A percentile compares a stretch with the other conserved stretches of the same genome.
Evolutionary conservation across 2,888 invertebrate species (phyloP).

Genomic region (Ormyrus pomaceus): DNA sequence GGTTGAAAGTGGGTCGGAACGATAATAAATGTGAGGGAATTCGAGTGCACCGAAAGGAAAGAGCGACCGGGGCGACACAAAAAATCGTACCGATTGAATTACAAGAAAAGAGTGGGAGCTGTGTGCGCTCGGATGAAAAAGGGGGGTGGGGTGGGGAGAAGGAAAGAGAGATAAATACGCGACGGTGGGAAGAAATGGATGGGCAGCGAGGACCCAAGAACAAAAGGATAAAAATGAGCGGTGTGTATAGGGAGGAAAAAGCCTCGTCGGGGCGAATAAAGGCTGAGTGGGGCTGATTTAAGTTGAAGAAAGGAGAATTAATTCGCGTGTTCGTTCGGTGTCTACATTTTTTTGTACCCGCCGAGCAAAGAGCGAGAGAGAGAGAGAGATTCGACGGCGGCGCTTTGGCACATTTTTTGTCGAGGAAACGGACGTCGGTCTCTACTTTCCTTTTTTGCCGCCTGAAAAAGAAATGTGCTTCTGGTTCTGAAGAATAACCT

Average conservation of each 20-base stretch:
- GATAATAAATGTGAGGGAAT: constrained; percentile 50
- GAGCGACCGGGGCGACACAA: neutral
- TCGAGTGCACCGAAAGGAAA: constrained; percentile 15
- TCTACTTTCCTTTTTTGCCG: too few relatives aligned
- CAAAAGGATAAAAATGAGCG: constrained; percentile 11
- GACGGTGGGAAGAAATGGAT: constrained; percentile 18
- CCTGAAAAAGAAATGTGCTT: too few relatives aligned
- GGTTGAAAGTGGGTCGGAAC: constrained; percentile 31
- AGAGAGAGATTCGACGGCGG: too few relatives aligned
- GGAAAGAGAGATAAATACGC: neutral
- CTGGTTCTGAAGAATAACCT: too few relatives aligned
- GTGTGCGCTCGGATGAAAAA: too few relatives aligned
- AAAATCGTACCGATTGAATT: constrained; percentile 32
- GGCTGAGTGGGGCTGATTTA: constrained; percentile 1
- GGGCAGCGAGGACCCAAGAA: neutral
- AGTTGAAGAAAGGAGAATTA: constrained; percentile 21
- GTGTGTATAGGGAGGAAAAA: constrained; percentile 3
- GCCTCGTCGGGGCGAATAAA: neutral
- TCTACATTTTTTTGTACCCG: neutral
- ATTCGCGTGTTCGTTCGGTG: constrained; percentile 10
- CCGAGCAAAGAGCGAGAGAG: too few relatives aligned
- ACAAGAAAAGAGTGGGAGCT: too few relatives aligned
- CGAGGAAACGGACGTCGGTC: too few relatives aligned
- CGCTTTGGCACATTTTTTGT: too few relatives aligned
- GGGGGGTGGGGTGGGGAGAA: neutral